Conservation (phyloP, 1,140 invertebrate species). For the Cotesia vestalis region DNA sequence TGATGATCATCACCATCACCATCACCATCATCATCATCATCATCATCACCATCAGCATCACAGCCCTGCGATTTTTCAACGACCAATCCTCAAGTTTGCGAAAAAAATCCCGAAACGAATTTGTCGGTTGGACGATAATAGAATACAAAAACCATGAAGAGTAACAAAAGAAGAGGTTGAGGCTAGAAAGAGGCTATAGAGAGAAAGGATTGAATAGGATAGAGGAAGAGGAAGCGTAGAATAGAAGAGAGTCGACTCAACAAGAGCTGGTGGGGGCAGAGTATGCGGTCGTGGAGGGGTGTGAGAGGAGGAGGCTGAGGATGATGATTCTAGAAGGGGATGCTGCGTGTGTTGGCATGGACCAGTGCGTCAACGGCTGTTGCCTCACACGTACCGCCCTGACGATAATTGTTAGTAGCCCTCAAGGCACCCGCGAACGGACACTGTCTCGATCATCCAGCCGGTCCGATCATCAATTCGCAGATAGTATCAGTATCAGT, state of each 20-base stretch:
- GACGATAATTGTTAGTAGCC: constrained; percentile 62
- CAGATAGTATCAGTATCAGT: too few relatives aligned
- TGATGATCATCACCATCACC: too few relatives aligned
- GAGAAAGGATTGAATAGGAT: constrained; percentile 34
- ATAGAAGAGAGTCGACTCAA: constrained; percentile 37
- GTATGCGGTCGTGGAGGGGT: constrained; percentile 45
- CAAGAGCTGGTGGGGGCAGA: constrained; percentile 43
- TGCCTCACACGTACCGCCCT: constrained; percentile 66
- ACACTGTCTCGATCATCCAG: too few relatives aligned
- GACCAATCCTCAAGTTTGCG: too few relatives aligned
- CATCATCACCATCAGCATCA: too few relatives aligned
- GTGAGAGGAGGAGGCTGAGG: constrained; percentile 44
- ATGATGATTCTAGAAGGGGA: constrained; percentile 54
- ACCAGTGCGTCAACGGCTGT: constrained; percentile 68
- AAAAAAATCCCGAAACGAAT: too few relatives aligned
- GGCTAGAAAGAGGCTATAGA: constrained; percentile 33
- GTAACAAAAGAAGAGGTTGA: constrained; percentile 1
- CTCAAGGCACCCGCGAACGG: constrained; percentile 49
- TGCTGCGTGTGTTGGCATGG: constrained; percentile 67
- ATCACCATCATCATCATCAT: too few relatives aligned
- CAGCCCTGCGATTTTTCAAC: too few relatives aligned
- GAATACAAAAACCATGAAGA: too few relatives aligned
- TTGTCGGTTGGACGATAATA: too few relatives aligned
- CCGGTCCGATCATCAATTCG: too few relatives aligned
- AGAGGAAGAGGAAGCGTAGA: constrained; percentile 37